Evolutionary conservation across 2,113 vertebrate genomes (phyloP), one percentile per base, ranked within the genome.

Genomic region (Fulmarus glacialis): DNA sequence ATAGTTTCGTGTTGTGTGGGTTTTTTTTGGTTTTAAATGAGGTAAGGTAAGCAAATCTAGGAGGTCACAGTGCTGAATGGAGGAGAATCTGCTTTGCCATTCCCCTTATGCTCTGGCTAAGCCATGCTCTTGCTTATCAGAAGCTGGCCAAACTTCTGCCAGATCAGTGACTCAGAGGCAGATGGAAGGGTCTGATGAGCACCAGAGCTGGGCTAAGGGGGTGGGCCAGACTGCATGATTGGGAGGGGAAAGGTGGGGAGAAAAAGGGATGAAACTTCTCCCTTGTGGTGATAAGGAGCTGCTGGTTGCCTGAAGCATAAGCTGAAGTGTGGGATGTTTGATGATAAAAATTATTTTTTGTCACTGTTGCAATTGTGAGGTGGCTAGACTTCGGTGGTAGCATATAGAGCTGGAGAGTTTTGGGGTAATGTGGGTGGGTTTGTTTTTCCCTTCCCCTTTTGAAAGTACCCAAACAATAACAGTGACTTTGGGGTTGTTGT

Each of bases 171-270:
- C 86, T 92, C 1, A 0, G 7, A 23, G 82, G 78, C 85, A 81
- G 78, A 10, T 90, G 90, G 91, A 95, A 85, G 30, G 70, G 70
- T 63, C 70, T 96, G 97, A 95, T 97, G 90, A 94, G 77, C 55
- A 42, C 59, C n/a, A 50, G 64, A 90, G 84, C 68, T 70, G 83
- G 34, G 43, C 66, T 40, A 29, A 62, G 32, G 70, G 58, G 88
- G 34, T 6, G 3, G 8, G 73, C 77, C 90, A 52, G 66, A 15
- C 73, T 66, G 42, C 3, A 3, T 48, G 48, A 9, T 62, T 38
- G 55, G 29, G 42, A 70, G 94, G 83, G 47, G 78, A 59, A 62
- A 89, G 55, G 36, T 74, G 83, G 81, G 58, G 81, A 82, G 74
- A 73, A 75, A 64, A 74, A 87, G 58, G 73, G 15, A 21, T 88